A percentile compares a stretch with the other conserved stretches of the same genome.
Conservation (phyloP, 2,888 invertebrate species). For the Acanthosepion lycidas region DNA sequence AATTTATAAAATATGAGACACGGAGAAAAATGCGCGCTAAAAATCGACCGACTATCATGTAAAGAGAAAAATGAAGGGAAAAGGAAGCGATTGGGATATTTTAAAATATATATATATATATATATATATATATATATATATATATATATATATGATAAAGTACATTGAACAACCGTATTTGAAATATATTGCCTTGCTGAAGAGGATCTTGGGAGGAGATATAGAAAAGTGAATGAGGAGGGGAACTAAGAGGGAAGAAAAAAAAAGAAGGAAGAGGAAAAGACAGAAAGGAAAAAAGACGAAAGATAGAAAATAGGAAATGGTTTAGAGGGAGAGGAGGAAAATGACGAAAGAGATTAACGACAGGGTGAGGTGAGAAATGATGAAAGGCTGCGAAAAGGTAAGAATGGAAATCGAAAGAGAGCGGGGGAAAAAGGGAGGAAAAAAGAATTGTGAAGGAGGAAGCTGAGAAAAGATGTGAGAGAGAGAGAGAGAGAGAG, state of each 20-base stretch:
- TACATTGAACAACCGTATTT: background rate
- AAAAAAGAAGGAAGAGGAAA: background rate
- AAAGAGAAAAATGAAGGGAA: background rate
- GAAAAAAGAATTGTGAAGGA: background rate
- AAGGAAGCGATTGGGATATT: background rate
- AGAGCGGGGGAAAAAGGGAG: accelerated
- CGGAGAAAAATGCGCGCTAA: background rate
- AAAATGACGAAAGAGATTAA: background rate
- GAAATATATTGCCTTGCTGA: background rate
- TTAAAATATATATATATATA: background rate
- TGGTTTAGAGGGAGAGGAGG: background rate
- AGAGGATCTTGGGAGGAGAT: background rate
- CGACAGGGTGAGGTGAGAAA: background rate
- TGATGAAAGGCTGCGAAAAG: background rate
- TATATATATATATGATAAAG: background rate
- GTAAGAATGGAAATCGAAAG: background rate
- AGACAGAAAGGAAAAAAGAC: background rate
- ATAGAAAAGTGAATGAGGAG: background rate
- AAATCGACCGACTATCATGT: background rate
- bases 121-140: no score
- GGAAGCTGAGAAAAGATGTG: background rate
- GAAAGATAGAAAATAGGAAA: background rate
- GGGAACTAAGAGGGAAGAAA: no score
- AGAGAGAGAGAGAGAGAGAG: background rate
- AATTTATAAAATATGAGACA: background rate